Evolutionary conservation across 2,113 vertebrate genomes (phyloP), one percentile per base, ranked within the genome.

Genomic region (Tor tambroides): DNA sequence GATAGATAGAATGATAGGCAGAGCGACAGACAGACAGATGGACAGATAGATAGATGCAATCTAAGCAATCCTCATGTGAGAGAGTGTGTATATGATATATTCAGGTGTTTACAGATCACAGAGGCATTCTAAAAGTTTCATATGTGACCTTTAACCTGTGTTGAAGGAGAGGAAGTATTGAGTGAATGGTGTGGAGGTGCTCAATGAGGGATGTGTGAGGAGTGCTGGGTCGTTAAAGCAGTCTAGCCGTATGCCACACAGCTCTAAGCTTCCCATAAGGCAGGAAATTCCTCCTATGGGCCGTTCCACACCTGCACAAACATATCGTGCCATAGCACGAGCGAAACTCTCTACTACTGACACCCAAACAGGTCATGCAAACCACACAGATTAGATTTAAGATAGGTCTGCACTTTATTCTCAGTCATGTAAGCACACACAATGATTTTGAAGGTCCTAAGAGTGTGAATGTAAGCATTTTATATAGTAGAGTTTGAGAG

Each of bases 241-340:
- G 81, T 83, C 65, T 83, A 72, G 81, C 46, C 65, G 35, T 72
- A 19, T 21, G 5, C 38, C 69, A 75, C 69, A 56, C 71, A 82
- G 88, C 65, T 54, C 69, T 83, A 32, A 82, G 87, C 91, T 94
- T 94, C 91, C 93, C 92, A 91, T 92, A 94, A 93, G 88, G 23
- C 90, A 95, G 95, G 95, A 96, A 95, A 95, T 95, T 91, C 95
- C 95, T 92, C 89, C 89, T 85, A 89, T 93, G 95, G 95, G 94
- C 93, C 88, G 94, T 93, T 91, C 93, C 38, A 87, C 95, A 96
- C 95, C 95, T 96, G 95, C 93, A 93, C 92, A 95, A 96, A 96
- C 94, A 96, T 88, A 85, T 79, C 63, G 59, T 90, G 91, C 89
- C 89, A 89, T 89, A 91, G 54, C 79, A 83, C 84, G 78, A 89